Conservation (phyloP, 2,113 vertebrate genomes). For the Petroica traversi region DNA sequence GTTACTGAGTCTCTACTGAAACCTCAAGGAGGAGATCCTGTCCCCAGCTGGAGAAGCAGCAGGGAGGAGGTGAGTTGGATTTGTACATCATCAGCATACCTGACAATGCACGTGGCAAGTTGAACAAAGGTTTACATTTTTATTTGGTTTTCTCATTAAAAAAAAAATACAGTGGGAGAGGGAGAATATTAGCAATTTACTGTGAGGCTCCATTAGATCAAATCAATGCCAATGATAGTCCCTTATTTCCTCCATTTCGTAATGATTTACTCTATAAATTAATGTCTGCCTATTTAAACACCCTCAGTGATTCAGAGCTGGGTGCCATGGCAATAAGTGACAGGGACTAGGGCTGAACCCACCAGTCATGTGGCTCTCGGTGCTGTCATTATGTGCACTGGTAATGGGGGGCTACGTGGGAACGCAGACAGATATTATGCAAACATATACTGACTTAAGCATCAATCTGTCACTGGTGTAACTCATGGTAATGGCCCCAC, state of each 20-base stretch:
- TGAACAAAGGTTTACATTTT: background rate
- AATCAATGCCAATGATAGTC: conserved; percentile 12
- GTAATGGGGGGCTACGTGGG: conserved; percentile 18
- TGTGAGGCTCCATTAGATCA: conserved; percentile 1
- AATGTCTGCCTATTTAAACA: conserved; percentile 9
- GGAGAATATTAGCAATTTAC: background rate
- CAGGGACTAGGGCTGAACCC: conserved; percentile 17
- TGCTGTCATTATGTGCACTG: background rate
- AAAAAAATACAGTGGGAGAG: background rate
- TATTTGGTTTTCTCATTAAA: background rate
- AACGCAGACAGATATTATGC: conserved; percentile 37
- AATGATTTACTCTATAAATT: conserved; percentile 44
- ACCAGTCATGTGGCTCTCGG: background rate
- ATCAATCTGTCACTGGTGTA: conserved; percentile 46
- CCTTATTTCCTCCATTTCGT: conserved; percentile 34
- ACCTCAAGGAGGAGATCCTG: background rate
- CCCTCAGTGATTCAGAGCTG: background rate
- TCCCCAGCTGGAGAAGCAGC: background rate
- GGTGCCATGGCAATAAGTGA: conserved; percentile 18
- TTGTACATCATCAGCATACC: background rate
- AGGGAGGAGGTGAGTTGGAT: background rate
- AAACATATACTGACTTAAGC: conserved; percentile 48
- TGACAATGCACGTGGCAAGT: background rate
- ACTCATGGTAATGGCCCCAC: conserved; percentile 46
- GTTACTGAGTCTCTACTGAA: background rate